These are phyloP conservation scores for Gryon sp. DNA, from an alignment of 1,140 invertebrate genomes.

Conservation along the genomic window DNA sequence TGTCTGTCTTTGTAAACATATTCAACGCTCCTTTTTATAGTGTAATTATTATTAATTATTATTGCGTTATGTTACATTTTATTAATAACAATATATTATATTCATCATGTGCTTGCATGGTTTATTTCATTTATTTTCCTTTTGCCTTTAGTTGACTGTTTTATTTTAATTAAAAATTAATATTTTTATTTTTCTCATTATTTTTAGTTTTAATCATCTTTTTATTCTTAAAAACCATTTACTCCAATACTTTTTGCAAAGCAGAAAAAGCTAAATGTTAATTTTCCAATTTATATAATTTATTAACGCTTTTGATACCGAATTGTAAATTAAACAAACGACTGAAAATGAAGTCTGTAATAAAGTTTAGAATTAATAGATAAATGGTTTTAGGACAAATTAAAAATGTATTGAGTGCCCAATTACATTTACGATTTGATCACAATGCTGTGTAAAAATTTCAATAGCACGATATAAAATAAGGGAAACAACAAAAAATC, in stretches of 20 bases:
- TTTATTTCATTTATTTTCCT: conserved; percentile 63
- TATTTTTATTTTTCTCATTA: neutral
- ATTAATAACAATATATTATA: conserved; percentile 79
- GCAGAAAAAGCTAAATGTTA: too few relatives aligned
- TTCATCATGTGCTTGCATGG: conserved; percentile 71
- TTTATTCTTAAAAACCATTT: too few relatives aligned
- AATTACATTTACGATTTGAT: conserved; percentile 5
- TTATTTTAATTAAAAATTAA: neutral
- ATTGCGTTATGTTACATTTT: conserved; percentile 79
- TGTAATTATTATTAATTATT: conserved; percentile 76
- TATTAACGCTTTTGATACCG: conserved; percentile 26
- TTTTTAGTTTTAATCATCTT: neutral
- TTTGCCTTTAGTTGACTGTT: conserved; percentile 2
- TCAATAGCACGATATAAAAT: too few relatives aligned
- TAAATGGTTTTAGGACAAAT: conserved; percentile 17
- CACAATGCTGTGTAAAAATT: conserved; percentile 28
- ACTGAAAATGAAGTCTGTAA: conserved; percentile 23
- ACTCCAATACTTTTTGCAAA: too few relatives aligned
- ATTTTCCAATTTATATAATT: neutral
- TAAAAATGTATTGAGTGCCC: conserved; percentile 2
- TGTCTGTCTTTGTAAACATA: conserved; percentile 67
- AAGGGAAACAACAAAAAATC: conserved; percentile 5
- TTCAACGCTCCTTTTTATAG: conserved; percentile 68
- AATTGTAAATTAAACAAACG: conserved; percentile 18
- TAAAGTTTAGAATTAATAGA: conserved; percentile 9